Evolutionary conservation across 2,113 vertebrate species (phyloP), one percentile per base, ranked within the genome.

Genomic region (Apodemus sylvaticus): DNA sequence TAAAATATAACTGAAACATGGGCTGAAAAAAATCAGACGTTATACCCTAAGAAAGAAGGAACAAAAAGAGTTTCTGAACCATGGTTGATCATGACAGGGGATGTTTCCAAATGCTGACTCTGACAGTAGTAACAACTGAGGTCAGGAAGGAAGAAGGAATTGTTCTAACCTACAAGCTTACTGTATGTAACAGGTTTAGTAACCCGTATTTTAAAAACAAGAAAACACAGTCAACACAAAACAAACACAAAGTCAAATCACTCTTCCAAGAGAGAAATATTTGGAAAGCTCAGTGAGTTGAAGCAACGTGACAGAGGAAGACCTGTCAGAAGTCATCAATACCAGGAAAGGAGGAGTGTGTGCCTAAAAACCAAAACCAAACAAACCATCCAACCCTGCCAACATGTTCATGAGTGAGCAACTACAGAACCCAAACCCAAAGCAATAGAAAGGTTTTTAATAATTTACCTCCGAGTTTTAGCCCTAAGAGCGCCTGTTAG

Each of bases 51-150:
- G 53, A 91, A 93, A 79, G 53, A 91, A 83, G 45, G 53, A 92
- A 82, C 39, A 66, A 93, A 64, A 58, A 36, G 31, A 79, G 77
- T 36, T 91, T 87, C 89, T 71, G 78, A 96, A 5, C 48, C 62
- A 42, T 1, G n/a, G 58, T 3, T n/a, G 55, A 29, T 24, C 89
- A 90, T 48, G 62, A 94, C 81, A 92, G 53, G 7, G 8, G 39
- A 51, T 94, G 48, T 91, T 96, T 94, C 68, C 76, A 90, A 88
- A 94, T 68, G 66, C 86, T 16, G 26, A 39, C 11, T 45, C 58
- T 76, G 77, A 85, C 34, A 73, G 71, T 2, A 66, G 42, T 58
- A 91, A 45, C 77, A 86, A 81, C 51, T 29, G 94, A 66, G 73
- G 93, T 78, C 77, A 22, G 36, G 16, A 68, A 45, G 19, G 94